These are phyloP conservation scores for Colletes gigas DNA, from an alignment of 1,140 invertebrate genomes.

Conservation along the genomic window DNA sequence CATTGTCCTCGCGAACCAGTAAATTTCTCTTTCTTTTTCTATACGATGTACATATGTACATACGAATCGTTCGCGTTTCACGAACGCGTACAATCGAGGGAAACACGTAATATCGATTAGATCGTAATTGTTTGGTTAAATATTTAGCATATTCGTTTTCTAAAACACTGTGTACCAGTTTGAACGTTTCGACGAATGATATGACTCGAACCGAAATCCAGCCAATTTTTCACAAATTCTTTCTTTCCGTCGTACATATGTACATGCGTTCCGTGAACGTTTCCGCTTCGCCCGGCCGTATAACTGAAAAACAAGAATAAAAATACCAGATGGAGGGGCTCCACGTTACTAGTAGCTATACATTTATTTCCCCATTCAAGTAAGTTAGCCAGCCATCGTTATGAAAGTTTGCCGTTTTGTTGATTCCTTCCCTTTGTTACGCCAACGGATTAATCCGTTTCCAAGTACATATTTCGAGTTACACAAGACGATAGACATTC, in stretches of 20 bases:
- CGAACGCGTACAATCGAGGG: no score
- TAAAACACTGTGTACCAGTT: slow-evolving; percentile 23
- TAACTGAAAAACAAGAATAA: slow-evolving; percentile 29
- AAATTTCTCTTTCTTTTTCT: no score
- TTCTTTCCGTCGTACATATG: not conserved
- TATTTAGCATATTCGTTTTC: not conserved
- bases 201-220: slow-evolving; percentile 41
- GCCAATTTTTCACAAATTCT: slow-evolving; percentile 31
- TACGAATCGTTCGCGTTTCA: no score
- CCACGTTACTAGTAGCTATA: slow-evolving; percentile 1
- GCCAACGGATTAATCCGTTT: slow-evolving; percentile 49
- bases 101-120: not conserved
- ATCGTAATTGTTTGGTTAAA: not conserved
- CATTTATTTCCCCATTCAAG: not conserved
- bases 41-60: no score
- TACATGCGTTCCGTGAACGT: slow-evolving; percentile 21
- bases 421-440: slow-evolving; percentile 54
- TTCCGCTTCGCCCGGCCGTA: slow-evolving; percentile 30
- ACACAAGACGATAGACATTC: slow-evolving; percentile 21
- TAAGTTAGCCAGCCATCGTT: slow-evolving; percentile 29
- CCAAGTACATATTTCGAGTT: slow-evolving; percentile 50
- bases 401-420: slow-evolving; percentile 53
- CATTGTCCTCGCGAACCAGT: not conserved
- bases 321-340: not conserved
- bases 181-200: slow-evolving; percentile 25